Base-by-base conservation (phyloP, 2,797 vertebrate species). In the Ara ararauna region DNA sequence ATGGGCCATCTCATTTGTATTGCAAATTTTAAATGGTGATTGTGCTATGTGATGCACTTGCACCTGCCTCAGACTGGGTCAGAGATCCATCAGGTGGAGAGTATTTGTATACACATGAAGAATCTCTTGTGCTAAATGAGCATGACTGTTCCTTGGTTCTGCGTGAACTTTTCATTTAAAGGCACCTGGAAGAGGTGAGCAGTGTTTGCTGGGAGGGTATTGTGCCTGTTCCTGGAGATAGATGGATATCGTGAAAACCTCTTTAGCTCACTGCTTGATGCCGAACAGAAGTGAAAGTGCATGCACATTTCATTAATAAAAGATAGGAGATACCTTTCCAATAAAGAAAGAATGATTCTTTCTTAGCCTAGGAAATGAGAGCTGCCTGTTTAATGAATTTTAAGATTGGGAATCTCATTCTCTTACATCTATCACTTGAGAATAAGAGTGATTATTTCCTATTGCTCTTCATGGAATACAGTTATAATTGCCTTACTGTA, bases 401-500 rank as follows among this genome's bases (percentile, higher is more conserved):
- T 97, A 95, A 97, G 94, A 95, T 77, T 90, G 88, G 93, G 90
- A 96, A 96, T 97, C 96, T 97, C 88, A 97, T 98, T 98, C 97
- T 97, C 71, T 90, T 95, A 86, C 66, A 95, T 92, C 85, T 94
- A 92, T 97, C 98, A 97, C 97, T 97, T 97, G 98, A 98, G 97
- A 97, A 97, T 98, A 97, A 96, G 95, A 97, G 93, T 98, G 98
- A 98, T 98, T 98, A 98, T 98, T 97, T 98, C 94, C 93, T 97
- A 97, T 97, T 92, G 96, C 94, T 97, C 97, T 98, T 98, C 91
- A 83, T 97, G 97, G 97, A 97, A 98, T 98, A 97, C 75, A 90
- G 84, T 96, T 98, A 97, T 98, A 98, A 98, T 97, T 98, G 97
- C 94, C 96, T 97, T 97, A 97, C 92, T 95, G 89, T 97, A 97